These are phyloP conservation scores for Orthochromis indermauri DNA, from an alignment of 2,113 vertebrate species.

Conservation along the genomic window DNA sequence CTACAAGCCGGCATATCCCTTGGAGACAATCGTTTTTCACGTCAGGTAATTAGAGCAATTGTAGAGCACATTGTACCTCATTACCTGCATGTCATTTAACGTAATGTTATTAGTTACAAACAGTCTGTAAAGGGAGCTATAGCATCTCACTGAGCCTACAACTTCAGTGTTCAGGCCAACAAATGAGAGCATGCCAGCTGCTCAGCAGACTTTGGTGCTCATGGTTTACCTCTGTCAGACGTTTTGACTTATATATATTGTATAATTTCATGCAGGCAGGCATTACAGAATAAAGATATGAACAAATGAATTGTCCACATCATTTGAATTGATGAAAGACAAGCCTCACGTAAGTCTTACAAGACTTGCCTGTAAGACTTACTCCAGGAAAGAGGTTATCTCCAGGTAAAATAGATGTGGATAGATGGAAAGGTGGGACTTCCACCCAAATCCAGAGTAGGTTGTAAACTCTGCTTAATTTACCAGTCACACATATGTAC, in stretches of 20 bases:
- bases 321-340: not conserved
- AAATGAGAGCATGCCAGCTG: slow-evolving; percentile 47
- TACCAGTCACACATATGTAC: not conserved
- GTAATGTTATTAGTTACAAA: slow-evolving; percentile 60
- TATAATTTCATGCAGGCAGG: not conserved
- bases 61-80: slow-evolving; percentile 43
- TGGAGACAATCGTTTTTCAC: slow-evolving; percentile 51
- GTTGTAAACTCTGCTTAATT: not conserved
- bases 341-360: not conserved
- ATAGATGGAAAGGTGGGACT: not conserved
- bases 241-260: not conserved
- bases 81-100: slow-evolving; percentile 49
- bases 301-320: not conserved
- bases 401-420: not conserved
- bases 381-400: not conserved
- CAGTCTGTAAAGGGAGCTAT: slow-evolving; percentile 43
- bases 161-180: slow-evolving; percentile 22
- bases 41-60: slow-evolving; percentile 58
- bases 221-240: not conserved
- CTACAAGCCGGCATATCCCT: slow-evolving; percentile 34
- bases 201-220: slow-evolving; percentile 22
- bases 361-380: not conserved
- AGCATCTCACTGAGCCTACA: slow-evolving; percentile 35
- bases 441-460: not conserved
- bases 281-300: not conserved